A percentile compares a stretch with the other conserved stretches of the same genome.
These are phyloP conservation scores for Synergus itoensis DNA, from an alignment of 2,888 invertebrate species.

Conservation along the genomic window DNA sequence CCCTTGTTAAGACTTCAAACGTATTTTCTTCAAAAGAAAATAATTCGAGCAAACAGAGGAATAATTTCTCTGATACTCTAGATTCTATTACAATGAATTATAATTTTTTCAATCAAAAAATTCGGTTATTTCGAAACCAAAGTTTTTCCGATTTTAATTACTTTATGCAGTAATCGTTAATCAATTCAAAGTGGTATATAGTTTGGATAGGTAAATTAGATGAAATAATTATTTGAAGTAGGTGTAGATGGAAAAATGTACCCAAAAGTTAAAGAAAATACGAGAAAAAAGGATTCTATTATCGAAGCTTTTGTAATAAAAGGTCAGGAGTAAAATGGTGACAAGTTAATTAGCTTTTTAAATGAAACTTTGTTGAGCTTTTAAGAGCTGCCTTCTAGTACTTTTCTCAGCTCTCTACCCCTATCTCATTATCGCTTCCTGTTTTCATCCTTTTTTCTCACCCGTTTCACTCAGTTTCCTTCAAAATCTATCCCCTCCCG, in stretches of 20 bases:
- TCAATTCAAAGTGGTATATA: not conserved
- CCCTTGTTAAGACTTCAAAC: not conserved
- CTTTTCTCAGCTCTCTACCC: slow-evolving; percentile 36
- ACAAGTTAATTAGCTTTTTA: slow-evolving; percentile 72
- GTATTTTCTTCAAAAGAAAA: not conserved
- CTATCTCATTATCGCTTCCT: slow-evolving; percentile 27
- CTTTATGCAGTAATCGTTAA: not conserved
- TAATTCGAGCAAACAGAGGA: not conserved
- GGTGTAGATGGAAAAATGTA: not conserved
- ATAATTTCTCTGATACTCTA: not conserved
- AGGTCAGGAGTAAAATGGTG: slow-evolving; percentile 62
- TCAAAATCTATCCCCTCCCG: slow-evolving; percentile 33
- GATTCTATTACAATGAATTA: not conserved
- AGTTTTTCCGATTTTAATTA: not conserved
- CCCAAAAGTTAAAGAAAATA: not conserved
- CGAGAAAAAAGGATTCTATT: not conserved
- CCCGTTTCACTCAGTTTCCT: slow-evolving; percentile 1
- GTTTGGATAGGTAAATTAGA: not conserved
- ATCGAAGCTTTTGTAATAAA: slow-evolving; percentile 33
- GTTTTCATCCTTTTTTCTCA: not conserved
- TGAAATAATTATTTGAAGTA: not conserved
- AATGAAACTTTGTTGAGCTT: slow-evolving; percentile 68
- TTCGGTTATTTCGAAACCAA: not conserved
- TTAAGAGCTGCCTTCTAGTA: slow-evolving; percentile 51
- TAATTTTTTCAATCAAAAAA: not conserved